These are phyloP conservation scores for Glossophaga mutica DNA, from an alignment of 2,797 vertebrate species.

Conservation along the genomic window DNA sequence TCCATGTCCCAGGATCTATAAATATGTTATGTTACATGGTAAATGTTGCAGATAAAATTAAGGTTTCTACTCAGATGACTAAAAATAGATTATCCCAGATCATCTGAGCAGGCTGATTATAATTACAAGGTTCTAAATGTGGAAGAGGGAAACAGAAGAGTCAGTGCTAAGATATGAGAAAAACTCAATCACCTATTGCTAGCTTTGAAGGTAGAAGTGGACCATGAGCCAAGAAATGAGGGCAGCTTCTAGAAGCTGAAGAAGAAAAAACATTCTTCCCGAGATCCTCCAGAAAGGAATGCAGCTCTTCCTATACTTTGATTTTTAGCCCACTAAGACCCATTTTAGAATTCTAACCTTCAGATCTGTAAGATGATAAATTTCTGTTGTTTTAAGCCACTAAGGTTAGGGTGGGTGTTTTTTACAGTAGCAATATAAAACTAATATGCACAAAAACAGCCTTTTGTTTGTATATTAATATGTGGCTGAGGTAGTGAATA, in stretches of 20 bases:
- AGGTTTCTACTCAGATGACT: not conserved
- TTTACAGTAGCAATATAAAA: not conserved
- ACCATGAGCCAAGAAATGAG: not conserved
- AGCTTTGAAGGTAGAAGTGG: not conserved
- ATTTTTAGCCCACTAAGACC: not conserved
- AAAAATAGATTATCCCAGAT: not conserved
- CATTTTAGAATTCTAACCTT: not conserved
- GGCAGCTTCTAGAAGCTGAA: not conserved
- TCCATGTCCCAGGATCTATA: not conserved
- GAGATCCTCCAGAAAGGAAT: not conserved
- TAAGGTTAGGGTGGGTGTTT: not conserved
- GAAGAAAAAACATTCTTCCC: not conserved
- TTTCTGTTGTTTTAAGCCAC: not conserved
- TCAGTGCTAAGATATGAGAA: not conserved
- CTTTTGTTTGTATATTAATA: not conserved
- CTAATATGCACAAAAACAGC: not conserved
- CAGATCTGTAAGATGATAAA: not conserved
- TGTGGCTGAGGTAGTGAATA: not conserved
- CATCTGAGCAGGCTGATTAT: not conserved
- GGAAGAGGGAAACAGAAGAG: not conserved
- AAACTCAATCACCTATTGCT: not conserved
- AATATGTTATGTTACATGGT: not conserved
- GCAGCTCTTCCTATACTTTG: not conserved
- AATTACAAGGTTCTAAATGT: conserved; percentile 10
- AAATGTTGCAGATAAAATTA: not conserved